These are phyloP conservation scores for Terebella lapidaria DNA, from an alignment of 2,888 invertebrate species.

Conservation along the genomic window DNA sequence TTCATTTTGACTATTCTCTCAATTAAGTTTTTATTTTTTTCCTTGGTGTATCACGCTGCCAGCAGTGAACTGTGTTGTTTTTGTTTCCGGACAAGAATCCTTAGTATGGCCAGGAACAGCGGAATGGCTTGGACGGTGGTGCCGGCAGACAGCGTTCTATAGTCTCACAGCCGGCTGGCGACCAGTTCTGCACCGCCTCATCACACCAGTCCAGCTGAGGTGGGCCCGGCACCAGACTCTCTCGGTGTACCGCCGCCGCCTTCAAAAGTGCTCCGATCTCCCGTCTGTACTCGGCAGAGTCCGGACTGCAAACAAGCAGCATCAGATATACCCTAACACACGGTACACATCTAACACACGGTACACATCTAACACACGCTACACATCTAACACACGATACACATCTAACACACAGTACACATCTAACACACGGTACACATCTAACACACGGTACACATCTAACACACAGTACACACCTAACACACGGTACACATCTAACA, in stretches of 20 bases:
- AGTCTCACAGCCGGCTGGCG: constrained; percentile 28
- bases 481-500: background rate
- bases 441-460: no score
- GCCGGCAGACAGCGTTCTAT: constrained; percentile 22
- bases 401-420: background rate
- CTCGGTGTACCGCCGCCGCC: constrained; percentile 20
- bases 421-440: no score
- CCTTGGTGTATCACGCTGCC: no score
- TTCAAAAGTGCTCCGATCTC: constrained; percentile 19
- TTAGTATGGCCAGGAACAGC: constrained; percentile 28
- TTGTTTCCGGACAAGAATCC: no score
- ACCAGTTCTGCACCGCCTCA: constrained; percentile 28
- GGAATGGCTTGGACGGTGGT: constrained; percentile 22
- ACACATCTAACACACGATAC: no score
- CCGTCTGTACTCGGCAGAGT: constrained; percentile 21
- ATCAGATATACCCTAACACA: background rate
- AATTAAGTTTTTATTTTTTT: no score
- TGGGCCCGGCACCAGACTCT: constrained; percentile 13
- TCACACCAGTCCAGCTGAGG: constrained; percentile 29
- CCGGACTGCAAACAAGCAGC: background rate
- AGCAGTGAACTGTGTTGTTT: no score
- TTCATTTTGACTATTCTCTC: no score
- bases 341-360: no score
- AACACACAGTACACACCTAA: background rate
- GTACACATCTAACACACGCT: background rate